phyloP scores from a whole-genome alignment of 2,113 vertebrate species.

The Pogonocichla stellata region DNA sequence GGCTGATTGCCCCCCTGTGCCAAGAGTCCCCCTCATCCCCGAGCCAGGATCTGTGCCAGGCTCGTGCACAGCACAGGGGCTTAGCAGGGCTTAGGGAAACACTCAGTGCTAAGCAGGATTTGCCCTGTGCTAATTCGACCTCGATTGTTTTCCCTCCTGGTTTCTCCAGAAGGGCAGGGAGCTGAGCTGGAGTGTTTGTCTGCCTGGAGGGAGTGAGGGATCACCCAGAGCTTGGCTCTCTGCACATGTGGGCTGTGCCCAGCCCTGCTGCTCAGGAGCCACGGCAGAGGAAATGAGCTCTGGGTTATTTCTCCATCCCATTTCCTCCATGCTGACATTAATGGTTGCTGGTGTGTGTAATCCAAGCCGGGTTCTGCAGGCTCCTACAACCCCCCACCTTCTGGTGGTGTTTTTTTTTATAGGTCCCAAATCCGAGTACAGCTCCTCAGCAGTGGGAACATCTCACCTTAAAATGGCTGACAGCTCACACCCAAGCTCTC shows the following conservation, averaged over 20 bases:
- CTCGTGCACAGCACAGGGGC: background rate
- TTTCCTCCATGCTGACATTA: background rate
- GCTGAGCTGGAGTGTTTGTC: background rate
- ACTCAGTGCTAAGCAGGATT: background rate
- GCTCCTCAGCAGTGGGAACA: background rate
- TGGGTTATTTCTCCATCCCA: background rate
- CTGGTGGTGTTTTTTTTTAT: conserved; percentile 14
- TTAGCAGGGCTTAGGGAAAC: background rate
- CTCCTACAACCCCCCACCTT: conserved; percentile 36
- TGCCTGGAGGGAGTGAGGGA: background rate
- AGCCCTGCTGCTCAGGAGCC: background rate
- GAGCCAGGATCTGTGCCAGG: rapidly evolving
- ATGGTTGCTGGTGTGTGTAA: background rate
- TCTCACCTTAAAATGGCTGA: conserved; percentile 47
- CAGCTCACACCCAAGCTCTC: background rate
- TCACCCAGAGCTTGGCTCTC: background rate
- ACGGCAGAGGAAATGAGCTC: background rate
- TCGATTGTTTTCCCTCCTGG: background rate
- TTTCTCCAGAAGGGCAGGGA: background rate
- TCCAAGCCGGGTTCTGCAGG: background rate
- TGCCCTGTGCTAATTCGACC: background rate
- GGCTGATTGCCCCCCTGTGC: background rate
- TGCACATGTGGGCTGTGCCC: rapidly evolving
- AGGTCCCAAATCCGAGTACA: background rate
- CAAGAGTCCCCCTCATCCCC: background rate